Evolutionary conservation across 2,888 invertebrate genomes (phyloP), one percentile per base, ranked within the genome.

Genomic region (Physocephala rufipes): DNA sequence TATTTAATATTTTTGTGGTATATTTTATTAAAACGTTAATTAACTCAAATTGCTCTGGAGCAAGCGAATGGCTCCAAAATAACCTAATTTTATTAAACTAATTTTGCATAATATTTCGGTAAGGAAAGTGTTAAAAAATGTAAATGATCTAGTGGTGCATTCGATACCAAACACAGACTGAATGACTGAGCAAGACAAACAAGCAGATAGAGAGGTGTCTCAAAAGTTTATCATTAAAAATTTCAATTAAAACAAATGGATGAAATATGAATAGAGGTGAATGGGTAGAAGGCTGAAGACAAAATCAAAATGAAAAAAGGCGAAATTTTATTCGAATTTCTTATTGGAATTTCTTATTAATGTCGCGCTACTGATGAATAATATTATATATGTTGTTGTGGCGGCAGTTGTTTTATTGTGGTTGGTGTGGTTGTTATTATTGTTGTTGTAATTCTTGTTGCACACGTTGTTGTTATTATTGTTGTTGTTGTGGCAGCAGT

Each of bases 361-460:
- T 47, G 63, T 15, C 12, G 15, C 26, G 12, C 12, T 45, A 24
- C 47, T 59, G 58, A 58, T 58, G 24, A 28, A 28, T 58, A 28
- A 26, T 21, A 55, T 24, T 55, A 12, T 15, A 43, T 43, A 16
- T 64, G 28, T 55, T 61, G 69, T 71, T 70, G 73, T 61, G 45
- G 74, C 24, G 55, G 15, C 1, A 12, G 45, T 45, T 45, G 45
- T 45, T 45, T 45, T 45, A 9, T 12, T 55, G 2, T n/a, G 16
- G 26, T 16, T 45, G 19, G 12, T 67, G 59, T 26, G 15, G 4
- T 62, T 58, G 4, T 19, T 45, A 30, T 4, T 30, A 43, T 24
- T 66, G 67, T n/a, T 61, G 19, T 61, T 61, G 61, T 19, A n/a
- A 9, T 36, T 36, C 5, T 36, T 36, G 36, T 36, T 36, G 5